Evolutionary conservation across 2,797 vertebrate species (phyloP), one percentile per base, ranked within the genome.

Genomic region (Euthynnus affinis): DNA sequence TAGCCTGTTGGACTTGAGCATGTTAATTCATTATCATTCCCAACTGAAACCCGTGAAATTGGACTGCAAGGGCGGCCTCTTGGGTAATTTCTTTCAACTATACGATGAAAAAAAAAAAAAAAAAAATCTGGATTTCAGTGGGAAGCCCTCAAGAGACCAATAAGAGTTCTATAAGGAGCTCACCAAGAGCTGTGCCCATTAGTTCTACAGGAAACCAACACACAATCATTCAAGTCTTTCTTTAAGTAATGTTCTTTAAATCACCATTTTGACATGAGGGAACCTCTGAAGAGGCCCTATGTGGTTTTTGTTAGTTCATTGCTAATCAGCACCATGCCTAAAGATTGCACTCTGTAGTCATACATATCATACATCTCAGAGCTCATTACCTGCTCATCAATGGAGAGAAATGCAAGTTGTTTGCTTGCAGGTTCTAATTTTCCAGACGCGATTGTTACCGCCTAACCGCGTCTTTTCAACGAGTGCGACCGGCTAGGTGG

Each of bases 341-440:
- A 22, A 42, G n/a, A 56, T 23, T 15, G 72, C 44, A 20, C 32
- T 60, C 65, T 3, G 7, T 74, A 17, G 57, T 57, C 61, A 42
- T n/a, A 55, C 2, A 15, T 8, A 23, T 22, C 6, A 46, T 27
- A 22, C 25, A 56, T 57, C 34, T 22, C 29, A 13, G 32, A 32
- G 22, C 18, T 51, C 8, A 40, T 53, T 34, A 22, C 29, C 27
- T 52, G 37, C 55, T 22, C n/a, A 37, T 73, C 56, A 71, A 8
- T 76, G 14, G 14, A 37, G 59, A 51, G 22, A 46, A 12, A 20
- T 32, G 52, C 66, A 25, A 17, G 9, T 29, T 20, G 37, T 48
- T 25, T 76, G 34, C 58, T 60, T 0, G 6, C 5, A 32, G 58
- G 29, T 40, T 72, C 29, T 57, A 69, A 73, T 80, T 75, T 80